Conservation (phyloP, 2,113 vertebrate genomes). For the Spea multiplicata region DNA sequence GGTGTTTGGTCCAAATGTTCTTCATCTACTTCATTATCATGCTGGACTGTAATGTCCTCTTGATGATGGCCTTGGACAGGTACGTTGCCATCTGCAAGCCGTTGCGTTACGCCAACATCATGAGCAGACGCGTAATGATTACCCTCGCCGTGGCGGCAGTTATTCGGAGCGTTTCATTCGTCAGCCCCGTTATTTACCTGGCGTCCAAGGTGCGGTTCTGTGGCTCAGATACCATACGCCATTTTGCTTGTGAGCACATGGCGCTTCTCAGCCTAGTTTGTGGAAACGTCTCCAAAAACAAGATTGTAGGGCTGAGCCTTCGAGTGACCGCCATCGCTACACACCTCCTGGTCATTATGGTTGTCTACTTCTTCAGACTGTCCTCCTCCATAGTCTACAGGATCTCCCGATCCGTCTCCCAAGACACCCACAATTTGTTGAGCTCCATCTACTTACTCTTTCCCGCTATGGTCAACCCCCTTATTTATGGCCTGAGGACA, state of each 20-base stretch:
- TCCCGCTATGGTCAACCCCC: conserved; percentile 34
- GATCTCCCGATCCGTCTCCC: not conserved
- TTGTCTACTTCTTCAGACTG: not conserved
- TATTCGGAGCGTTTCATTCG: not conserved
- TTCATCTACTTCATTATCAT: conserved; percentile 25
- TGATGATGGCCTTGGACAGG: conserved; percentile 30
- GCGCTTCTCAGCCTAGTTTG: conserved; percentile 25
- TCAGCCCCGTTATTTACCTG: not conserved
- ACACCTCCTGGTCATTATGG: conserved; percentile 17
- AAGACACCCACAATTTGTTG: conserved; percentile 1
- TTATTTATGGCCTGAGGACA: conserved; percentile 32
- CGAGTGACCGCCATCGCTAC: not conserved
- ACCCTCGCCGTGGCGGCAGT: not conserved
- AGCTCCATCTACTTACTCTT: conserved; percentile 22
- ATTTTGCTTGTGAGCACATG: conserved; percentile 37
- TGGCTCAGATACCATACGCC: conserved; percentile 1
- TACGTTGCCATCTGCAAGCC: conserved; percentile 30
- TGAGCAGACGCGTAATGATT: not conserved
- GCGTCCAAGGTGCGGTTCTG: conserved; percentile 14
- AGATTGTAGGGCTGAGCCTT: conserved; percentile 6
- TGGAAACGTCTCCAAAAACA: not conserved
- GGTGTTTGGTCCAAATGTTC: conserved; percentile 42
- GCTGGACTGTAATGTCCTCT: conserved; percentile 28
- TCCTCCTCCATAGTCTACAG: conserved; percentile 14
- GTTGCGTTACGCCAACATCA: conserved; percentile 10